Percentiles rank a stretch among this genome's conserved stretches.
phyloP scores from a whole-genome alignment of 1,140 invertebrate genomes.

The Rhopalosiphum maidis region DNA sequence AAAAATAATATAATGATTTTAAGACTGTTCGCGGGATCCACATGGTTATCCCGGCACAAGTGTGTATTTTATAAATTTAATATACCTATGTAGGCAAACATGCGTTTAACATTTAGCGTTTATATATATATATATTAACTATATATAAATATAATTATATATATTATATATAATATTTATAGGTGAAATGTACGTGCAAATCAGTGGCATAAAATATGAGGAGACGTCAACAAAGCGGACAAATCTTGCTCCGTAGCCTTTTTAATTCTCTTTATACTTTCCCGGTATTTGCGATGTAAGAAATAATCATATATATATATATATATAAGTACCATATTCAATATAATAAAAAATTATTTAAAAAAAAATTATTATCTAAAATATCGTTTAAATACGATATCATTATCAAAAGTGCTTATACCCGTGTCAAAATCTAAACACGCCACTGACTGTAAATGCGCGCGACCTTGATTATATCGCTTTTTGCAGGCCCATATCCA shows the following conservation, averaged over 20 bases:
- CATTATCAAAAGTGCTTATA: not conserved
- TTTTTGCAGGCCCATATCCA: not conserved
- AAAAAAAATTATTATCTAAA: not conserved
- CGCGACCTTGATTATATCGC: not conserved
- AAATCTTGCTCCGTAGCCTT: not conserved
- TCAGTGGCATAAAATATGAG: not conserved
- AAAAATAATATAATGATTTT: not conserved
- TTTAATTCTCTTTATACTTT: not conserved
- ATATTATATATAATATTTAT: not conserved
- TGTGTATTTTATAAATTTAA: slow-evolving; percentile 24
- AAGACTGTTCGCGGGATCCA: slow-evolving; percentile 44
- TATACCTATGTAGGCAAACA: not conserved
- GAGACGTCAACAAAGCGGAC: not conserved
- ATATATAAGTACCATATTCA: not conserved
- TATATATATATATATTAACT: not conserved
- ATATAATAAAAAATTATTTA: not conserved
- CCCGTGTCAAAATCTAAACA: not conserved
- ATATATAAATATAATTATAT: too few relatives aligned
- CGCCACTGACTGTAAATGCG: not conserved
- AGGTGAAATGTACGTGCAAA: not conserved
- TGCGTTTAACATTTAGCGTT: not conserved
- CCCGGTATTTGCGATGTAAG: not conserved
- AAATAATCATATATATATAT: not conserved
- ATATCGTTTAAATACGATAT: not conserved
- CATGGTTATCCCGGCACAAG: slow-evolving; percentile 22